Evolutionary conservation across 1,140 invertebrate species (phyloP), one percentile per base, ranked within the genome.

Genomic region (Drosophila ironensis): DNA sequence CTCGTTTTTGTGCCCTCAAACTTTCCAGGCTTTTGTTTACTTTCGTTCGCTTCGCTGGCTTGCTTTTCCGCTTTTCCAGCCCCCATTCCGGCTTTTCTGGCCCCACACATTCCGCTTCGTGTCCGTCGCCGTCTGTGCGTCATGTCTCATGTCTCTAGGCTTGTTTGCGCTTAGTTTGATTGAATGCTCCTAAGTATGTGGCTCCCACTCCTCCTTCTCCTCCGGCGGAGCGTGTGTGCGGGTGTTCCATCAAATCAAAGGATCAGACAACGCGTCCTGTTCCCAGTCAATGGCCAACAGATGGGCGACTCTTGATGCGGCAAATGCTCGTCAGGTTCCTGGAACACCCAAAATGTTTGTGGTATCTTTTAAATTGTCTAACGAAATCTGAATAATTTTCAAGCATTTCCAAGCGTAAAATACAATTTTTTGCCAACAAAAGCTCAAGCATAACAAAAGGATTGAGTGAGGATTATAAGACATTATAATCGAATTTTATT

Each of bases 101-200:
- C 24, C 48, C 17, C 11, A 16, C 27, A 4, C 12, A 16, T 19
- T 7, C 27, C 42, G 25, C 24, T 14, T 25, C 30, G 8, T 48
- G 6, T 46, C n/a, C 14, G 17, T 6, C 8, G 6, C 46, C 48
- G 35, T 50, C 46, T 12, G 20, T 57, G 6, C 28, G n/a, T 45
- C 37, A 33, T 60, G 42, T 46, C 53, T 41, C 33, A 38, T 60
- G 37, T 48, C 60, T 48, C 72, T 51, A 33, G 61, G 30, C 70
- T 80, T 78, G 77, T 82, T 76, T 81, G 77, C 60, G 72, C 52
- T 76, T 67, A 67, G 71, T 73, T 73, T 73, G 71, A 77, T 76
- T 76, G 73, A 76, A 77, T 67, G 53, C 64, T 66, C 47, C 24
- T 52, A 72, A 51, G 48, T 59, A 63, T 70, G 47, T 52, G 47